Evolutionary conservation across 2,113 vertebrate genomes (phyloP), one percentile per base, ranked within the genome.

Genomic region (Perognathus longimembris): DNA sequence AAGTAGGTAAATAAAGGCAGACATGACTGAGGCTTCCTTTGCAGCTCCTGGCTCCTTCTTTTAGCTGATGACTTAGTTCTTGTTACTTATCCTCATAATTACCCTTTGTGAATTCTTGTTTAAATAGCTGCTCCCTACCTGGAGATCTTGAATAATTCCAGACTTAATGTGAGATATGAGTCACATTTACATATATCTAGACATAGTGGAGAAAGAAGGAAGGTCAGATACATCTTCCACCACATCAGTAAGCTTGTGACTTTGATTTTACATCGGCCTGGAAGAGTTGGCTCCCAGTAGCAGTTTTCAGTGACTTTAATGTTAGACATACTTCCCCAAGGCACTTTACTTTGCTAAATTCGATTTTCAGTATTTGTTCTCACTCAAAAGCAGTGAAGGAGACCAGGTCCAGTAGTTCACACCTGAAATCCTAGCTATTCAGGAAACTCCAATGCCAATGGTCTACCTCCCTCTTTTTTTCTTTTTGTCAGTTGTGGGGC

Each of bases 281-380:
- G 71, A 86, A 5, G 81, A 69, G 57, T 40, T 93, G 87, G 69
- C 66, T 96, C 75, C 83, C 91, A 95, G n/a, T 88, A 96, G 96
- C 66, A 97, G 95, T 96, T 95, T 97, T 95, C 91, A 94, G 89
- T 61, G 84, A 73, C 64, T 91, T 91, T 95, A 89, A 87, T 95
- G 81, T 85, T 86, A 95, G 64, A 66, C 74, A 93, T 75, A 69
- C 36, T 93, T 89, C 20, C 57, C 76, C 59, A 95, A 93, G 86
- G 90, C 95, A 97, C 91, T 96, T 95, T 89, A 92, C 90, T 96
- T 97, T 95, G 88, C 78, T 93, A 61, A 26, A 73, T 92, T 96
- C 59, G 77, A 94, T 97, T 97, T 96, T 96, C 67, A 95, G 50
- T 93, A 89, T 96, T 87, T 95, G 73, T 85, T 97, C 66, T 83